Evolutionary conservation across 2,888 invertebrate genomes (phyloP).

Genomic region (Spisula subtruncata): DNA sequence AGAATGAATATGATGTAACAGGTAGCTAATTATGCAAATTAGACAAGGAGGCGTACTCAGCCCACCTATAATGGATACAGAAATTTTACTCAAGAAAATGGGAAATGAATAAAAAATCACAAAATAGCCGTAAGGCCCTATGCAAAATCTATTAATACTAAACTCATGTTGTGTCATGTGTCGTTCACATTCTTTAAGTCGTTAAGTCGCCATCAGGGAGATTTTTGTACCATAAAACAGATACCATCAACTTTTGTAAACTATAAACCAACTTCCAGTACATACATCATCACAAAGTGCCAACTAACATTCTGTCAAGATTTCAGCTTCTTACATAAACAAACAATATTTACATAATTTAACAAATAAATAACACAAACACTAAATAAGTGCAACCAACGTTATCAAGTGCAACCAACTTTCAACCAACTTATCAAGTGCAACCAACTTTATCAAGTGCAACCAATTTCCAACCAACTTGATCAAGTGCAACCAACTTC

Average conservation of each 20-base stretch:
- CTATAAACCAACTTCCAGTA: background rate
- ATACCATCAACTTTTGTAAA: background rate
- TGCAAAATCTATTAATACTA: slow-evolving; percentile 6
- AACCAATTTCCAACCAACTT: no score
- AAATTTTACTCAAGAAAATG: background rate
- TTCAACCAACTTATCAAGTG: no score
- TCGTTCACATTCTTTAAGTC: background rate
- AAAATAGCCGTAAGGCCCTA: background rate
- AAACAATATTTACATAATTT: no score
- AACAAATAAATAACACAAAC: no score
- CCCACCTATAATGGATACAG: background rate
- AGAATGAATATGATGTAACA: background rate
- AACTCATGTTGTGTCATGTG: background rate
- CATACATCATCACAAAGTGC: slow-evolving; percentile 23
- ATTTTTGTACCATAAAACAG: background rate
- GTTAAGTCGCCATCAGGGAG: background rate
- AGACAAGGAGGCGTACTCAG: background rate
- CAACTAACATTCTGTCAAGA: background rate
- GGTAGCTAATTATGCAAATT: background rate
- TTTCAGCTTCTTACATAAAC: background rate
- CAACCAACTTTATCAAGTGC: no score
- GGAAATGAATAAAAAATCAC: background rate
- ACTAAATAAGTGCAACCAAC: no score
- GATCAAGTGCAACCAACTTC: no score
- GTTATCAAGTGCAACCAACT: no score